A percentile compares a stretch with the other conserved stretches of the same genome.
Conservation (phyloP, 2,888 invertebrate genomes). For the Netelia virgata region DNA sequence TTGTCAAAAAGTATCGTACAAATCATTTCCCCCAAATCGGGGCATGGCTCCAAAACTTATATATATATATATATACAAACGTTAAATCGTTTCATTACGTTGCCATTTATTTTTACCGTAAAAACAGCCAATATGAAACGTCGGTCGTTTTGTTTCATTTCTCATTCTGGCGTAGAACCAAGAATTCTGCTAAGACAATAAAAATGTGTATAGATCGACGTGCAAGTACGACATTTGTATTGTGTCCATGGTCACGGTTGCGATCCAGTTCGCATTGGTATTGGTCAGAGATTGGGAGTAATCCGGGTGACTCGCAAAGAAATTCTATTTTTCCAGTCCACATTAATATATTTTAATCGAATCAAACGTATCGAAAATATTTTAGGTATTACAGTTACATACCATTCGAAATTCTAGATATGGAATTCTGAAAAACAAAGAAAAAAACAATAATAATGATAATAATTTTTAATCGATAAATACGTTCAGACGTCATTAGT, state of each 20-base stretch:
- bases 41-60: slow-evolving; percentile 41
- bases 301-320: not conserved
- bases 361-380: not conserved
- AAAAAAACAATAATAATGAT: too few species aligned
- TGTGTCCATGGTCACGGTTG: slow-evolving; percentile 58
- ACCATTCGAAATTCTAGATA: too few species aligned
- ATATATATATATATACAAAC: not conserved
- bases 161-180: slow-evolving; percentile 57
- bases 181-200: slow-evolving; percentile 19
- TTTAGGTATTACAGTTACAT: not conserved
- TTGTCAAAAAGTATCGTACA: slow-evolving; percentile 9
- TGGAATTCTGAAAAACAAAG: too few species aligned
- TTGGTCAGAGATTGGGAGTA: not conserved
- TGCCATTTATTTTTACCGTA: slow-evolving; percentile 11
- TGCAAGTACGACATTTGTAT: slow-evolving; percentile 25
- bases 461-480: too few species aligned
- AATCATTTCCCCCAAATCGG: slow-evolving; percentile 46
- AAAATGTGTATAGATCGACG: slow-evolving; percentile 12
- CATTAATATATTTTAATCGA: too few species aligned
- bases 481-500: too few species aligned
- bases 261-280: slow-evolving; percentile 36
- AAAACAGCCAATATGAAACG: slow-evolving; percentile 30
- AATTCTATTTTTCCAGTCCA: not conserved
- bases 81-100: slow-evolving; percentile 9
- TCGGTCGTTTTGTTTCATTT: slow-evolving; percentile 22